phyloP scores from a whole-genome alignment of 2,888 invertebrate species.

The Onthophagus sagittarius region DNA sequence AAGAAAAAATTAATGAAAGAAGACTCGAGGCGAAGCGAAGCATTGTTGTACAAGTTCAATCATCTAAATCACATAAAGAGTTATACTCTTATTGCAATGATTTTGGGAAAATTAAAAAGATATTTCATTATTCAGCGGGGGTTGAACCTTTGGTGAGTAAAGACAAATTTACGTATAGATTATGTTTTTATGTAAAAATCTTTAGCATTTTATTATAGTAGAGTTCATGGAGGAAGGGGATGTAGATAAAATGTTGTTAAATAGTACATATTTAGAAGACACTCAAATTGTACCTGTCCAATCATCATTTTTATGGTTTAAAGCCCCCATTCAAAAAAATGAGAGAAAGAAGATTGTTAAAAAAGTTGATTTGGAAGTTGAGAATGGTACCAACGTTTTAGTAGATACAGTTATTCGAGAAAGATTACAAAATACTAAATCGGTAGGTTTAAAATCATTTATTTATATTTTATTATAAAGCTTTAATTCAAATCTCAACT shows the following conservation, averaged over 20 bases:
- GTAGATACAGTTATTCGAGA: slow-evolving; percentile 50
- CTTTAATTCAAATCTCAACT: too few relatives aligned
- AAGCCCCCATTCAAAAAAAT: slow-evolving; percentile 38
- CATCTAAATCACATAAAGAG: slow-evolving; percentile 64
- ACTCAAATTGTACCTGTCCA: slow-evolving; percentile 59
- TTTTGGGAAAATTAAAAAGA: slow-evolving; percentile 60
- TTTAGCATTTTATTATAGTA: slow-evolving; percentile 69
- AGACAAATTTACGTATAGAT: not conserved
- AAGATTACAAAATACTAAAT: slow-evolving; percentile 50
- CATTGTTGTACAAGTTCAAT: slow-evolving; percentile 73
- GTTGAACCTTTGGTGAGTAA: slow-evolving; percentile 43
- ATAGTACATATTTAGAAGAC: slow-evolving; percentile 57
- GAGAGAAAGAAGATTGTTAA: slow-evolving; percentile 37
- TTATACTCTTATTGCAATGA: slow-evolving; percentile 66
- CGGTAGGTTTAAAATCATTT: slow-evolving; percentile 39
- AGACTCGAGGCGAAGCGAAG: slow-evolving; percentile 65
- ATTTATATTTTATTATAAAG: too few relatives aligned
- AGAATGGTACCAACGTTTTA: slow-evolving; percentile 51
- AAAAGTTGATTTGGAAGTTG: slow-evolving; percentile 34
- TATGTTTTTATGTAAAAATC: slow-evolving; percentile 4
- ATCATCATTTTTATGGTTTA: slow-evolving; percentile 73
- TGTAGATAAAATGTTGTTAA: slow-evolving; percentile 54
- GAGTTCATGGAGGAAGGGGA: slow-evolving; percentile 61
- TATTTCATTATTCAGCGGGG: slow-evolving; percentile 60
- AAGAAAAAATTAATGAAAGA: slow-evolving; percentile 57